phyloP scores from a whole-genome alignment of 2,113 vertebrate genomes.

The Jaculus jaculus region DNA sequence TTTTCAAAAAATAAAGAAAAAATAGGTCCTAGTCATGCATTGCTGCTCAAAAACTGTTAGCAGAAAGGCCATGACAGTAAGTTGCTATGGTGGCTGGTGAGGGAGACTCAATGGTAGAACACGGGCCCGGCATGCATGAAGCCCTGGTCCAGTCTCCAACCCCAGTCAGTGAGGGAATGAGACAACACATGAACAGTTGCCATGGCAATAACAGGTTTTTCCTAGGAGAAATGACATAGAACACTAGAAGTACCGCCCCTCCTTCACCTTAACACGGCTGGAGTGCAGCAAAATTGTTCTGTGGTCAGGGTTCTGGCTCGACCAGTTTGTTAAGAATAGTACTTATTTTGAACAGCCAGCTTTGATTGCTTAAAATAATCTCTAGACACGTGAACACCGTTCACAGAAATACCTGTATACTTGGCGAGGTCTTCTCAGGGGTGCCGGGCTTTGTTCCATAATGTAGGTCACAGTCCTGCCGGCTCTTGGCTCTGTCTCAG shows the following conservation, averaged over 20 bases:
- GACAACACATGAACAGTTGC: background rate
- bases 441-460: background rate
- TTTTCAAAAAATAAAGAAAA: slow-evolving; percentile 49
- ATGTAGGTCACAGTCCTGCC: background rate
- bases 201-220: slow-evolving; percentile 27
- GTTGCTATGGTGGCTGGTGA: background rate
- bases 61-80: background rate
- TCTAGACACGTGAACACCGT: background rate
- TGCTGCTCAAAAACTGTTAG: slow-evolving; percentile 37
- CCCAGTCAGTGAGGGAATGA: background rate
- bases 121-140: background rate
- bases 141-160: background rate
- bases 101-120: background rate
- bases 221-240: background rate
- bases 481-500: background rate
- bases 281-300: background rate
- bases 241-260: background rate
- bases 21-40: background rate
- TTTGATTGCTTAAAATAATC: background rate
- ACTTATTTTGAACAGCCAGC: slow-evolving; percentile 27
- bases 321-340: background rate
- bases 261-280: no score
- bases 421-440: background rate
- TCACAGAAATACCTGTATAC: background rate
- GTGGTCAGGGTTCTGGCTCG: background rate